phyloP scores from a whole-genome alignment of 2,113 vertebrate species.

The Phoenicopterus ruber region DNA sequence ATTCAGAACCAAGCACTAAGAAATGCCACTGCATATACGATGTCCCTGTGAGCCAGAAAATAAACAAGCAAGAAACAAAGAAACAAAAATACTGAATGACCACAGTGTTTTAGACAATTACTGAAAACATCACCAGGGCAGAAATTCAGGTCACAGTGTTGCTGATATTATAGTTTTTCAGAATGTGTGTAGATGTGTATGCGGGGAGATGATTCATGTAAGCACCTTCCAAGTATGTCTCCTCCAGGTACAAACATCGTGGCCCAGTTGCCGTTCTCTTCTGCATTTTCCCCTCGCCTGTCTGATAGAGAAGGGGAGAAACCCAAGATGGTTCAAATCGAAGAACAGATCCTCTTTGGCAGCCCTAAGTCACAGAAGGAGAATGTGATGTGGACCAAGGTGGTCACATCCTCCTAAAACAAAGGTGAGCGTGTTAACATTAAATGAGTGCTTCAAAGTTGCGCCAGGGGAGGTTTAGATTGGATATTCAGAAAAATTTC shows the following conservation, averaged over 20 bases:
- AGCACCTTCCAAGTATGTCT: background rate
- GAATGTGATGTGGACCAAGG: background rate
- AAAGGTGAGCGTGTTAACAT: background rate
- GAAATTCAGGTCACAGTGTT: background rate
- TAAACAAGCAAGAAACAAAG: background rate
- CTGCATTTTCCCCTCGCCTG: background rate
- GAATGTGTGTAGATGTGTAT: rapidly evolving
- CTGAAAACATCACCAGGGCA: background rate
- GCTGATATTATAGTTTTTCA: background rate
- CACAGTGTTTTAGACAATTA: background rate
- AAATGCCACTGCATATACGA: background rate
- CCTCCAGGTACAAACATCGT: rapidly evolving
- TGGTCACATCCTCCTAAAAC: background rate
- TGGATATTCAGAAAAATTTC: too few relatives aligned
- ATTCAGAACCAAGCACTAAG: background rate
- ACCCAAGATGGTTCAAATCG: background rate
- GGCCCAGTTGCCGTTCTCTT: background rate
- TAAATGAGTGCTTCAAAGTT: background rate
- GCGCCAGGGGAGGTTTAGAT: too few relatives aligned
- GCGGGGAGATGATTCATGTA: background rate
- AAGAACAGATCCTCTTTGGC: background rate
- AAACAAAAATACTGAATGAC: background rate
- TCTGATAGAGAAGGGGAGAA: background rate
- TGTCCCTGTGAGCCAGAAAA: background rate
- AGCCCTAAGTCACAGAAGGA: background rate